phyloP scores from a whole-genome alignment of 2,888 invertebrate species.

The Diaphora mendica region DNA sequence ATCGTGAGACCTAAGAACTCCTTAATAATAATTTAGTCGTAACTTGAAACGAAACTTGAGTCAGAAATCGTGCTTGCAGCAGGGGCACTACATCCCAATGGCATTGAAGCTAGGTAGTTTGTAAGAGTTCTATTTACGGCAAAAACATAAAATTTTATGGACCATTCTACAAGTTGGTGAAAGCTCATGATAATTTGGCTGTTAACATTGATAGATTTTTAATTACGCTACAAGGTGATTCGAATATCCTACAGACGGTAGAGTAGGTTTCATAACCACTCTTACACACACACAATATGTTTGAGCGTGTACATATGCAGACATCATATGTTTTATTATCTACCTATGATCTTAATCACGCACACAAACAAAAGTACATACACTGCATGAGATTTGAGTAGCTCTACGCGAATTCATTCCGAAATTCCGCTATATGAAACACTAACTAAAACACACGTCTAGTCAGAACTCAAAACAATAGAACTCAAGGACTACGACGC shows the following conservation, averaged over 20 bases:
- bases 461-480: constrained; percentile 31
- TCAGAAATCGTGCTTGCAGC: neutral
- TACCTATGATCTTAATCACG: neutral
- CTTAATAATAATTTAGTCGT: neutral
- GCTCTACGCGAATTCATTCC: neutral
- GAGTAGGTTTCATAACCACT: neutral
- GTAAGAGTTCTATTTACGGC: neutral
- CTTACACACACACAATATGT: neutral
- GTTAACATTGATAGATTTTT: neutral
- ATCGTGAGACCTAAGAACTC: neutral
- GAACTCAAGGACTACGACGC: constrained; percentile 30
- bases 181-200: neutral
- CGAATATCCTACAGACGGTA: neutral
- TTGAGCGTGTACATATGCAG: neutral
- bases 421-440: neutral
- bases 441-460: constrained; percentile 17
- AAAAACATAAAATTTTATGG: neutral
- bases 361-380: neutral
- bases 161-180: neutral
- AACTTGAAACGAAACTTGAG: neutral
- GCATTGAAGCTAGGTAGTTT: neutral
- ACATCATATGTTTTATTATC: neutral
- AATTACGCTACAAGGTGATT: neutral
- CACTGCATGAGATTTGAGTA: neutral
- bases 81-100: neutral